Conservation (phyloP, 1,140 invertebrate genomes). For the Zaprionus vittiger region DNA sequence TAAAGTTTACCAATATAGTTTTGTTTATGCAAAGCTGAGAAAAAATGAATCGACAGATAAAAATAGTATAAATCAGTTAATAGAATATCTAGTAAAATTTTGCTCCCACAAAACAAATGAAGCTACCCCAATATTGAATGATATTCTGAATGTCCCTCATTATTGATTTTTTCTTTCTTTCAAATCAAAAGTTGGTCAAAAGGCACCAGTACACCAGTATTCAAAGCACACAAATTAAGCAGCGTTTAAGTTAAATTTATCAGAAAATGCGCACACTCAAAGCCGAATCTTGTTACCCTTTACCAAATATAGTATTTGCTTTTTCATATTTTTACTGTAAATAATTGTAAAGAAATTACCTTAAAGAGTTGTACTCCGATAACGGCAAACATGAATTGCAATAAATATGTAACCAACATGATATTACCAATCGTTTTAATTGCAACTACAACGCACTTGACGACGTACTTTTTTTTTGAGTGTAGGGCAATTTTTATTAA, state of each 20-base stretch:
- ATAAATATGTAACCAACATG: conserved; percentile 99
- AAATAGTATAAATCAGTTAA: not conserved
- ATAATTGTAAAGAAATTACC: conserved; percentile 88
- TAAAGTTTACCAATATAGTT: conserved; percentile 47
- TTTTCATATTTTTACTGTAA: conserved; percentile 31
- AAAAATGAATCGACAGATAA: conserved; percentile 19
- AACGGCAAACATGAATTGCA: conserved; percentile 99
- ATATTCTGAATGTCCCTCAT: not conserved
- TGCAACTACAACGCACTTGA: conserved; percentile 99
- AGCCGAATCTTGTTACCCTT: conserved; percentile 67
- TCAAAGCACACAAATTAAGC: conserved; percentile 71
- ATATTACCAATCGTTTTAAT: conserved; percentile 99
- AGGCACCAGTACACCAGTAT: conserved; percentile 47
- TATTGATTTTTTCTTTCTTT: conserved; percentile 22
- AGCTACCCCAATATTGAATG: not conserved
- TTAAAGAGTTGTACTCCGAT: conserved; percentile 99
- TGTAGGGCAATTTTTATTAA: conserved; percentile 44
- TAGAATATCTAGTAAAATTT: not conserved
- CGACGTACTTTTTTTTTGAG: conserved; percentile 92
- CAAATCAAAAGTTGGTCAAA: conserved; percentile 22
- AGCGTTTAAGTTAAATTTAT: conserved; percentile 40
- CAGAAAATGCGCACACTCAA: conserved; percentile 71
- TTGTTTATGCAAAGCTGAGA: conserved; percentile 25
- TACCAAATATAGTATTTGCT: conserved; percentile 41
- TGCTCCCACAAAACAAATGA: not conserved